Base-by-base conservation (phyloP, 2,888 invertebrate genomes). In the Phragmatobia fuliginosa region DNA sequence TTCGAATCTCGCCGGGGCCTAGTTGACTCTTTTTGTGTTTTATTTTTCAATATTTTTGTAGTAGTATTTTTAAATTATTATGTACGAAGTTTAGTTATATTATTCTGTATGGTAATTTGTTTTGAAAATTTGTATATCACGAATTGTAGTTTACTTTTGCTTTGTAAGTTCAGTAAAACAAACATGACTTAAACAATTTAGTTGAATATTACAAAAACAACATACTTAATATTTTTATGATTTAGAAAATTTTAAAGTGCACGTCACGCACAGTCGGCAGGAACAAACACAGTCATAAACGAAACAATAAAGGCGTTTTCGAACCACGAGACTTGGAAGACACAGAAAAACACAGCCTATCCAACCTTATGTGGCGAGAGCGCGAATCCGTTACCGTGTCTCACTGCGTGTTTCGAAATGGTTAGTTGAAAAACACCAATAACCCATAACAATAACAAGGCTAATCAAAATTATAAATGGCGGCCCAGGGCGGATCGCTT, bases 391-490 rank as follows among this genome's bases (percentile, higher is more conserved):
- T 75, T 82, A 71, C 75, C 75, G 79, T 75, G 77, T 68, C 62
- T 67, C 73, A 80, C 80, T 67, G 81, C 76, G 76, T 72, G 74
- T 75, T 76, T 79, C 72, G 80, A 82, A 73, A 76, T 59, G 71
- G 62, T 75, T 78, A 80, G 83, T 76, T 85, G 85, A 83, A 86
- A 83, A 82, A 82, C 86, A 68, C 75, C 81, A 79, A 81, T 81
- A 81, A 78, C 83, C 86, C 85, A 88, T 89, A 90, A 90, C 90
- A 91, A 91, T 92, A 93, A 92, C 92, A 86, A 90, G 92, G 90
- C 90, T 86, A 90, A 93, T 93, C 91, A 91, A 90, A 91, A 91
- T 93, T 91, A 93, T 91, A 92, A 92, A 93, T 90, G 91, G 85
- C 88, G 87, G 88, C 83, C 84, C 87, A 83, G 87, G 88, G 88